Percentiles rank a stretch among this genome's conserved stretches.
phyloP scores from a whole-genome alignment of 53 echinoderm and acorn worm genomes.

The Echinarachnius parma region DNA sequence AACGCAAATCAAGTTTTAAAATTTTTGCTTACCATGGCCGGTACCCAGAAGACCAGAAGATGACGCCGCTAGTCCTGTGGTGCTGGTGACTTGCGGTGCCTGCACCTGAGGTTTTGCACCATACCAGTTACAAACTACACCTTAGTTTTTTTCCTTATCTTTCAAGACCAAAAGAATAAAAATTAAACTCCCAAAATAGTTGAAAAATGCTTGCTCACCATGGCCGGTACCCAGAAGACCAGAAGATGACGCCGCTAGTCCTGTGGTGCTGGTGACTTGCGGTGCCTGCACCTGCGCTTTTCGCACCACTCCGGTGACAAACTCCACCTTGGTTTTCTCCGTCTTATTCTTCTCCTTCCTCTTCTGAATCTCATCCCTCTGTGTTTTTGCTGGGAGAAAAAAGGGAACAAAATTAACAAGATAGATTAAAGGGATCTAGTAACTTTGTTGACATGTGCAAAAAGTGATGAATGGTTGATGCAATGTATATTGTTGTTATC shows the following conservation, averaged over 20 bases:
- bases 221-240: constrained; percentile 10
- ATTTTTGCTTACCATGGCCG: constrained; percentile 37
- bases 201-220: too few species aligned
- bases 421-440: not conserved
- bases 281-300: constrained; percentile 54
- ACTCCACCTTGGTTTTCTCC: constrained; percentile 93
- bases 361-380: constrained; percentile 93
- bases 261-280: constrained; percentile 36
- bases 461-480: too few species aligned
- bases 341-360: constrained; percentile 83
- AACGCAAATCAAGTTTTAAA: too few species aligned
- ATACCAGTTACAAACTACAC: constrained; percentile 93
- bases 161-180: too few species aligned
- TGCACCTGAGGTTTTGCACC: constrained; percentile 62
- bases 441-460: too few species aligned
- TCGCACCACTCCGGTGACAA: constrained; percentile 80
- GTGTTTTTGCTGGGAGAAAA: constrained; percentile 72
- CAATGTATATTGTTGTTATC: too few species aligned
- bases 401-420: not conserved
- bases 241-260: not conserved
- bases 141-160: constrained; percentile 88
- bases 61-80: constrained; percentile 15
- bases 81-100: constrained; percentile 37
- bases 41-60: not conserved
- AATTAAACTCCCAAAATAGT: too few species aligned